A percentile compares a stretch with the other conserved stretches of the same genome.
Evolutionary conservation across 2,888 invertebrate species (phyloP).

Genomic region (Congeria kusceri): DNA sequence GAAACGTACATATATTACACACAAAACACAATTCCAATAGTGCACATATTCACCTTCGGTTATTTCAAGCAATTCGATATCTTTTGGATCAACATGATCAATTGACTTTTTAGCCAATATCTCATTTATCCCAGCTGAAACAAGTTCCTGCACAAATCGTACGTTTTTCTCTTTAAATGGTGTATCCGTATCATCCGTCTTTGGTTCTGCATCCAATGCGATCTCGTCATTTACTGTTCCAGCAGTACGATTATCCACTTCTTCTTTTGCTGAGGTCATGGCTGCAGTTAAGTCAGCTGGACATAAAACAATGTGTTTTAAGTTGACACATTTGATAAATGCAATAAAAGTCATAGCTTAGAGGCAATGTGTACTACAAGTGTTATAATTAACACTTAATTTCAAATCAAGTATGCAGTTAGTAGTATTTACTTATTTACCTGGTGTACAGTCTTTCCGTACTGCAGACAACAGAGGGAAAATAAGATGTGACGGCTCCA

Average conservation of each 20-base stretch:
- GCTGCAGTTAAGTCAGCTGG: conserved; percentile 29
- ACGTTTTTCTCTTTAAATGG: conserved; percentile 12
- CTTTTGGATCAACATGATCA: conserved; percentile 35
- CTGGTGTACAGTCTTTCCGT: conserved; percentile 61
- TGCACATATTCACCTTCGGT: conserved; percentile 2
- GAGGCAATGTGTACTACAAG: too few relatives aligned
- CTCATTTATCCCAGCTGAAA: conserved; percentile 52
- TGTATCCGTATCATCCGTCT: not conserved
- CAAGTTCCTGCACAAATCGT: conserved; percentile 57
- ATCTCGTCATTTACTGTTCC: conserved; percentile 14
- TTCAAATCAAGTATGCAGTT: too few relatives aligned
- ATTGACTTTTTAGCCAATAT: conserved; percentile 61
- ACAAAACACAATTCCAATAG: too few relatives aligned
- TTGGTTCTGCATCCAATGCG: not conserved
- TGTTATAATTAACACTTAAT: too few relatives aligned
- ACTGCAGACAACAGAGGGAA: conserved; percentile 72
- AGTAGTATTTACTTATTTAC: not conserved
- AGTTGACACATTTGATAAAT: too few relatives aligned
- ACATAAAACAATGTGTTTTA: too few relatives aligned
- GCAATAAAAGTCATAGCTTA: too few relatives aligned
- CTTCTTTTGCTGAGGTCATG: conserved; percentile 34
- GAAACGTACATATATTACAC: too few relatives aligned
- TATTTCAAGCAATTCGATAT: conserved; percentile 17
- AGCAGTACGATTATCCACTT: conserved; percentile 24
- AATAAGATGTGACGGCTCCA: conserved; percentile 48